phyloP scores from a whole-genome alignment of 2,797 vertebrate genomes.

The Pachyuromys duprasi region DNA sequence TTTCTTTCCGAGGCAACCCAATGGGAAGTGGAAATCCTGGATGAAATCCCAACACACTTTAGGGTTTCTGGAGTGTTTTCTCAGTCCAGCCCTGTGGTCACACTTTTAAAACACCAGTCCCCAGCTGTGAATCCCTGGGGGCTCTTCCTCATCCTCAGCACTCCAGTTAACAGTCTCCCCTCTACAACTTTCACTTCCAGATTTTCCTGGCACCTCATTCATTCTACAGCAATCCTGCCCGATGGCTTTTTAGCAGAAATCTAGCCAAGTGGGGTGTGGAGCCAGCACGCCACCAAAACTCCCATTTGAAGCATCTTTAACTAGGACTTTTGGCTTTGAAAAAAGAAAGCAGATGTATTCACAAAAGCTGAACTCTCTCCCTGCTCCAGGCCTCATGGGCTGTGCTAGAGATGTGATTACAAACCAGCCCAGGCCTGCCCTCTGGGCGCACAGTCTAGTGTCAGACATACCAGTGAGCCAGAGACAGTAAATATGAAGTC shows the following conservation, averaged over 20 bases:
- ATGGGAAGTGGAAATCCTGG: constrained; percentile 44
- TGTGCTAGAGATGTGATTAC: not conserved
- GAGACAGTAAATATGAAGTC: not conserved
- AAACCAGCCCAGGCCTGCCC: not conserved
- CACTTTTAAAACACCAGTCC: constrained; percentile 44
- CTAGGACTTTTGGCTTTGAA: not conserved
- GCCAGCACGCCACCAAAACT: not conserved
- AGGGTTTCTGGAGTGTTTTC: constrained; percentile 55
- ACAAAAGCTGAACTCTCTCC: not conserved
- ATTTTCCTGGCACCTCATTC: not conserved
- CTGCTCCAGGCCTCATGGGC: not conserved
- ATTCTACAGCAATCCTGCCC: not conserved
- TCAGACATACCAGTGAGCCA: not conserved
- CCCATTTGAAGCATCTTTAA: constrained; percentile 25
- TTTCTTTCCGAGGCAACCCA: constrained; percentile 61
- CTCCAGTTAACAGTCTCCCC: not conserved
- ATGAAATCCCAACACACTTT: constrained; percentile 21
- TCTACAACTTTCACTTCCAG: not conserved
- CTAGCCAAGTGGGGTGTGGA: not conserved
- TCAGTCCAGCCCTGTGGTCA: not conserved
- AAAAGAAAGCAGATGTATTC: not conserved
- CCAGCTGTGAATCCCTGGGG: not conserved
- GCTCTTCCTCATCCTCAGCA: not conserved
- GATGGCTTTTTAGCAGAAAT: not conserved
- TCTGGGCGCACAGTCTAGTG: not conserved